A percentile compares a stretch with the other conserved stretches of the same genome.
These are phyloP conservation scores for Heliopora coerulea DNA, from an alignment of 92 coral and sea anemone species.

Conservation along the genomic window DNA sequence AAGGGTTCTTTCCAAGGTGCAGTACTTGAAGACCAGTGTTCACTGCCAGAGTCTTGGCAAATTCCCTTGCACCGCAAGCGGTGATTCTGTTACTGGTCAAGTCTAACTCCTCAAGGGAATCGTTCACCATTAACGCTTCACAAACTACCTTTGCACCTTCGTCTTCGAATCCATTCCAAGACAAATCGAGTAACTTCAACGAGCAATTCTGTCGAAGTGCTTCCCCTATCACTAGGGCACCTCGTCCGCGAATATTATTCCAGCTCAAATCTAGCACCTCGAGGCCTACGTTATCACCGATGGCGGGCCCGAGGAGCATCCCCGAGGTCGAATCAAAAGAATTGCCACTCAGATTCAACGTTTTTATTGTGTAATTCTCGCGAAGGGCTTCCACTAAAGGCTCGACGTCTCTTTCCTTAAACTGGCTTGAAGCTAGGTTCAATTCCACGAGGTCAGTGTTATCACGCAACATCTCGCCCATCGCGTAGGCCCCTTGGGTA, in stretches of 20 bases:
- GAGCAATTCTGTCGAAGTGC: constrained; percentile 77
- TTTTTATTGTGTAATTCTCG: constrained; percentile 80
- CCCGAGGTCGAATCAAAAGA: constrained; percentile 79
- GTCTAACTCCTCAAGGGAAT: constrained; percentile 71
- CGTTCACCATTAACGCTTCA: constrained; percentile 67
- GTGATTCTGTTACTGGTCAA: constrained; percentile 80
- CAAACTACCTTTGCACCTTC: constrained; percentile 86
- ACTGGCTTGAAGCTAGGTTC: constrained; percentile 70
- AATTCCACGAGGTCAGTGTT: constrained; percentile 81
- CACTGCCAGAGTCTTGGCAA: constrained; percentile 67
- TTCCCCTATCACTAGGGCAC: constrained; percentile 75
- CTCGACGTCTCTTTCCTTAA: constrained; percentile 80
- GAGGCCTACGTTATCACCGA: constrained; percentile 82
- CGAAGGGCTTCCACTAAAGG: constrained; percentile 92
- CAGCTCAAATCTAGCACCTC: constrained; percentile 85
- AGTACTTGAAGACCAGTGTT: constrained; percentile 68
- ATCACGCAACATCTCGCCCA: constrained; percentile 82
- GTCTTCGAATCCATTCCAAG: constrained; percentile 95
- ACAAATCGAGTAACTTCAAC: constrained; percentile 74
- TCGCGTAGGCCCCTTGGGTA: constrained; percentile 93
- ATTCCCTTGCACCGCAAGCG: constrained; percentile 58
- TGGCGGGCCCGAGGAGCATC: constrained; percentile 86
- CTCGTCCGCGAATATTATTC: constrained; percentile 85
- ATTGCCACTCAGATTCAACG: constrained; percentile 80
- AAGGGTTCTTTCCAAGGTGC: constrained; percentile 75